Evolutionary conservation across 2,113 vertebrate species (phyloP).

Genomic region (Petaurus breviceps): DNA sequence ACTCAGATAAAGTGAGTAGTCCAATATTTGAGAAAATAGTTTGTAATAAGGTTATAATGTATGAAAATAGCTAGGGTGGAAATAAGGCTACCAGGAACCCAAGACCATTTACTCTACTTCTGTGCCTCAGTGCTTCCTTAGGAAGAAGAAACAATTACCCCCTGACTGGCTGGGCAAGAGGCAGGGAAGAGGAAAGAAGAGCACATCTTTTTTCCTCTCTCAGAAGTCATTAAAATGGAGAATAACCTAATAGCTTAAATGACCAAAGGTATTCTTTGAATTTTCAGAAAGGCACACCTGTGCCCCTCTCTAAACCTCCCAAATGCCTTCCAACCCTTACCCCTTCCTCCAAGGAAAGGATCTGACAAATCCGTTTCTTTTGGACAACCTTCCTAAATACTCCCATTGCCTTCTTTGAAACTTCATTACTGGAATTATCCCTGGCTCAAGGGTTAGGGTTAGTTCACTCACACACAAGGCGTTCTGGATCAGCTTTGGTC

Average conservation of each 20-base stretch:
- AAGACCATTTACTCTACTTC: not conserved
- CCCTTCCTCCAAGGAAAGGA: not conserved
- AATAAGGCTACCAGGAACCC: constrained; percentile 11
- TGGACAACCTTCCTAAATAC: not conserved
- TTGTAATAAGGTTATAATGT: not conserved
- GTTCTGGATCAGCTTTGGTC: not conserved
- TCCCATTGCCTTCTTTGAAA: not conserved
- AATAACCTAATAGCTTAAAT: not conserved
- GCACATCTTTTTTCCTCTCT: not conserved
- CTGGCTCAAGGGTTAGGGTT: not conserved
- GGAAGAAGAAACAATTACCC: constrained; percentile 20
- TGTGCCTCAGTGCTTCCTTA: not conserved
- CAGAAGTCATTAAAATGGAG: not conserved
- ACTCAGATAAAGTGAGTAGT: not conserved
- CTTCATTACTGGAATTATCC: not conserved
- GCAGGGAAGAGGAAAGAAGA: not conserved
- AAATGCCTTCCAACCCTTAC: not conserved
- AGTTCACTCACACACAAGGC: not conserved
- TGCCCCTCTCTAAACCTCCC: constrained; percentile 1
- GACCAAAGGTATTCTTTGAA: not conserved
- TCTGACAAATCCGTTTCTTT: not conserved
- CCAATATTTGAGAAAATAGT: not conserved
- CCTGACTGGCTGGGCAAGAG: constrained; percentile 14
- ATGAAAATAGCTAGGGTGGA: not conserved
- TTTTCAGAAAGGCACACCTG: constrained; percentile 28